Evolutionary conservation across 2,888 invertebrate species (phyloP), one percentile per base, ranked within the genome.

Genomic region (Laothoe populi): DNA sequence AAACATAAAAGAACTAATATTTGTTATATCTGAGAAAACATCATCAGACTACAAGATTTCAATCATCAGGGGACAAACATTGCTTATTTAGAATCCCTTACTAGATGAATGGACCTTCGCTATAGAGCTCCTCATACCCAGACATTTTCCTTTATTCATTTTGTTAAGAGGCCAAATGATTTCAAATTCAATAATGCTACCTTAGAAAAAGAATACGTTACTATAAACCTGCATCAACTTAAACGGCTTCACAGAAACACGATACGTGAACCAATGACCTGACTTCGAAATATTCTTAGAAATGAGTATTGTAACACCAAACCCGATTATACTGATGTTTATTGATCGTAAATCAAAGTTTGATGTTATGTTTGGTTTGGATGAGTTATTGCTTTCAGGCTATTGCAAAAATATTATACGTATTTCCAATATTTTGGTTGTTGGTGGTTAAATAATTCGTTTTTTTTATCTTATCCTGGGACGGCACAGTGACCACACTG

Each of bases 331-430:
- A 67, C 57, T 63, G 58, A 53, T 60, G 60, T 60, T 62, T 62
- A 64, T 59, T 66, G 66, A 62, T 70, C 74, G 63, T 78, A 78
- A 77, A 78, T 78, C 72, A 73, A 61, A 64, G 49, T 70, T 71
- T 71, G 68, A 71, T 48, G 64, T 68, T 70, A 58, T 66, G 61
- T 64, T 69, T 63, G 70, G 63, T 63, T 53, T 63, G 62, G 63
- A 19, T 53, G 16, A 53, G 19, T 7, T 60, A 48, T 49, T 45
- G 64, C 0, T 24, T 21, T 57, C 49, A 44, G 21, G 53, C 59
- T 58, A 48, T 61, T 65, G 57, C 49, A 61, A 64, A 42, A 23
- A 24, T 48, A 48, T 35, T 35, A 8, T 8, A 7, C 1, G 35
- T 7, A 35, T 35, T 35, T 35, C 13, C 11, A 11, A 26, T 2